Base-by-base conservation (phyloP, 2,888 invertebrate species). In the Leuctra nigra region DNA sequence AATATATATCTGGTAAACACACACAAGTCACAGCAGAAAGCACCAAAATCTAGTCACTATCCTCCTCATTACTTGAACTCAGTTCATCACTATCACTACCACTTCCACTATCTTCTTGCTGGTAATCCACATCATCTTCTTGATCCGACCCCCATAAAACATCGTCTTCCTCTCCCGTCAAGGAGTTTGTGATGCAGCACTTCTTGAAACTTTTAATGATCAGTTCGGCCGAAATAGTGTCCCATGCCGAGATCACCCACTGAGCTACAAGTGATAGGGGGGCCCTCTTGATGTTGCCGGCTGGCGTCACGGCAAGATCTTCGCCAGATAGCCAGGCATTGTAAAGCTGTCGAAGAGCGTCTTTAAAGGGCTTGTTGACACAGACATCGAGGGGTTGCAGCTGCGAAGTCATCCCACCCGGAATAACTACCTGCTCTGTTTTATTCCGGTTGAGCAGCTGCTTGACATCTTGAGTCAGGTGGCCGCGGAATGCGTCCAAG, bases 291-390 rank as follows among this genome's bases (percentile, higher is more conserved):
- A 59, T 33, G 14, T 52, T 48, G n/a, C 56, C 56, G 14, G 50
- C 22, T 7, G 39, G 48, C 2, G 52, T 58, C 18, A 41, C 24
- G 25, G 33, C 46, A 23, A 44, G 53, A 11, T 41, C 53, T 9
- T 23, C 44, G 25, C 24, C 16, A 35, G 46, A 36, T 53, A 57
- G 41, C 50, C 53, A 58, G 18, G 41, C 56, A 9, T 16, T 48
- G 35, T 50, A 58, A 18, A 18, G 41, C 9, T 22, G 9, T 24
- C n/a, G 23, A 11, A 58, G 7, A 13, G 33, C 25, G 36, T 24
- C 47, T 38, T 56, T 56, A 14, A 55, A 56, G 2, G 58, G 58
- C 44, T 58, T 58, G 36, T 58, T 58, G 16, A 58, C 53, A 9
- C 41, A 23, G 6, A 58, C 56, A 25, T 53, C 58, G 23, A 56